Conservation (phyloP, 2,888 invertebrate species). For the Rhamnusium bicolor region DNA sequence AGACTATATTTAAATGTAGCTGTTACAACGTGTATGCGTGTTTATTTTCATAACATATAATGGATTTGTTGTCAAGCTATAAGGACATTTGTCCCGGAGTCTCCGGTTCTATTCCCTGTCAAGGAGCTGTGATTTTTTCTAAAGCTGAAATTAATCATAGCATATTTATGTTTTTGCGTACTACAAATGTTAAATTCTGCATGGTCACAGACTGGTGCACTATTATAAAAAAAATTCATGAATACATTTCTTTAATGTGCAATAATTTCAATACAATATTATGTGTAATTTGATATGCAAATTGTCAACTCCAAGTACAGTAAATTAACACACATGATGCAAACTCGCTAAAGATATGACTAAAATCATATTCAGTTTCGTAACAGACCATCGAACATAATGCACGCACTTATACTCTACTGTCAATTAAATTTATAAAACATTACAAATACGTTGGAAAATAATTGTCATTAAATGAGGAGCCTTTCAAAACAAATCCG, state of each 20-base stretch:
- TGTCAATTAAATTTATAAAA: slow-evolving; percentile 25
- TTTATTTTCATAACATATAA: no score
- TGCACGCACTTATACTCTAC: background rate
- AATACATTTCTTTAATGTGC: background rate
- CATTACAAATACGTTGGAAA: background rate
- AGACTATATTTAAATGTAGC: no score
- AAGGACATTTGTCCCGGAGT: no score
- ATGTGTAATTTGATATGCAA: background rate
- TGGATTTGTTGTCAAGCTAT: no score
- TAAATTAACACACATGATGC: background rate
- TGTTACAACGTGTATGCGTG: no score
- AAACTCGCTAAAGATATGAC: background rate
- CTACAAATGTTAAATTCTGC: no score
- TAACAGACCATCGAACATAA: background rate
- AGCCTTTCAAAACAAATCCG: slow-evolving; percentile 22
- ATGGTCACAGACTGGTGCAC: no score
- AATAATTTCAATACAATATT: background rate
- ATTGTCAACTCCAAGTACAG: background rate
- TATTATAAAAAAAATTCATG: background rate
- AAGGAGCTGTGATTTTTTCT: no score
- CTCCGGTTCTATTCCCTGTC: no score
- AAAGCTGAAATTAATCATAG: no score
- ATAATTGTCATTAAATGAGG: background rate
- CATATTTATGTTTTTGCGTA: no score
- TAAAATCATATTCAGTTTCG: background rate